Evolutionary conservation across 1,140 invertebrate species (phyloP).

Genomic region (Drosophila sucinea): DNA sequence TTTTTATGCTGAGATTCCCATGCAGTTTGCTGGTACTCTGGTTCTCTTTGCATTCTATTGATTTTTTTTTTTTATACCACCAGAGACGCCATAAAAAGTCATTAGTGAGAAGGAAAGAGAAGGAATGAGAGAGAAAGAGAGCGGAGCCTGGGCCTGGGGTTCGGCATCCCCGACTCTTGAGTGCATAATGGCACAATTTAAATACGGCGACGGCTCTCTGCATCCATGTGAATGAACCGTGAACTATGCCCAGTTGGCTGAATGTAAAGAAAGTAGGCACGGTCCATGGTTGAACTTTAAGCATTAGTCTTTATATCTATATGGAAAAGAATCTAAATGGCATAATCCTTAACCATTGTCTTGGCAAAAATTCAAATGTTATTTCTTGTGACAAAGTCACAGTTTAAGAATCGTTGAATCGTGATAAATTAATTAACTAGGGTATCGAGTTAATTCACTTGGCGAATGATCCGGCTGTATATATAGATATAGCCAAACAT

Average conservation of each 20-base stretch:
- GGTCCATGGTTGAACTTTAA: conserved; percentile 25
- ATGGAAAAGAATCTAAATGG: not conserved
- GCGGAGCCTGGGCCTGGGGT: not conserved
- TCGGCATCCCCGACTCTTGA: conserved; percentile 36
- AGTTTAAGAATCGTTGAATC: too few relatives aligned
- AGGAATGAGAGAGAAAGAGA: not conserved
- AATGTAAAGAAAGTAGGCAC: conserved; percentile 26
- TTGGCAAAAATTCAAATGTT: too few relatives aligned
- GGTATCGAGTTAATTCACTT: not conserved
- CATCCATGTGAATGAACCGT: conserved; percentile 74
- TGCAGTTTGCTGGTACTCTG: conserved; percentile 32
- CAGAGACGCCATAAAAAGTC: conserved; percentile 73
- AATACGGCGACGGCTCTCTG: conserved; percentile 63
- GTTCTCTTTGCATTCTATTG: conserved; percentile 70
- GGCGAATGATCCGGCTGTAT: too few relatives aligned
- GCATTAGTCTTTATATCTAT: not conserved
- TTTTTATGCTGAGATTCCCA: conserved; percentile 58
- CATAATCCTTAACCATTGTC: not conserved
- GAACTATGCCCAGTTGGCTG: conserved; percentile 54
- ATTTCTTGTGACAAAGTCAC: too few relatives aligned
- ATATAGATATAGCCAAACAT: conserved; percentile 18
- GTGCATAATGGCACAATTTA: conserved; percentile 80
- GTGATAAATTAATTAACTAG: not conserved
- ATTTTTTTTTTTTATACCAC: conserved; percentile 51
- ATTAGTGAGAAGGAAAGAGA: conserved; percentile 57